Evolutionary conservation across 2,113 vertebrate species (phyloP), one percentile per base, ranked within the genome.

Genomic region (Vulpes vulpes): DNA sequence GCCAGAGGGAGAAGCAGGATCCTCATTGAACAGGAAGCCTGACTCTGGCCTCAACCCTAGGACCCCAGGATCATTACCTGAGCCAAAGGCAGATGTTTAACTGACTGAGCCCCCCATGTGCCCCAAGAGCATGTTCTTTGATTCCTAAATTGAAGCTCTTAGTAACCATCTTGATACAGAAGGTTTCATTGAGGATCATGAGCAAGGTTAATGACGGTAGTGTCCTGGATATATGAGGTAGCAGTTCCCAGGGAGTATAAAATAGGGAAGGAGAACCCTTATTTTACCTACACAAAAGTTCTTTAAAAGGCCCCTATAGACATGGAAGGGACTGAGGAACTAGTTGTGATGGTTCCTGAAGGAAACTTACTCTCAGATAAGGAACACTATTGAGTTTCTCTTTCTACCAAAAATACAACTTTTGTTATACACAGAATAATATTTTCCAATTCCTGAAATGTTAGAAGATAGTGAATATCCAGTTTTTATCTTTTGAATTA

Each of bases 401-500:
- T 81, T 94, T 49, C 11, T 85, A 35, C 49, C 27, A 71, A 69
- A 69, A 69, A 38, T 7, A 71, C 57, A 65, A 35, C 10, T 60
- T 51, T 62, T 57, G 73, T 87, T 76, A 12, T 30, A 91, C 22
- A 80, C 3, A 60, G 62, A 89, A 74, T 80, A 23, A 16, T 53
- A 10, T 15, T 82, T 94, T 83, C 20, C 69, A 67, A 57, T 88
- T 93, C 43, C 19, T 85, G 16, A 35, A 84, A 87, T 53, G 7
- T 43, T 57, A n/a, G 5, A 81, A 17, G 62, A 22, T 80, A 57
- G 35, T 17, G 80, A 43, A 93, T 32, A 30, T 49, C 20, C 2
- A 80, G 4, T 55, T 92, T 89, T 96, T 92, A n/a, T n/a, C 5
- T 87, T 79, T 17, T 51, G 23, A 88, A 88, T 89, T 78, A 74